These are phyloP conservation scores for Apteryx owenii DNA, from an alignment of 2,113 vertebrate species.

Conservation along the genomic window DNA sequence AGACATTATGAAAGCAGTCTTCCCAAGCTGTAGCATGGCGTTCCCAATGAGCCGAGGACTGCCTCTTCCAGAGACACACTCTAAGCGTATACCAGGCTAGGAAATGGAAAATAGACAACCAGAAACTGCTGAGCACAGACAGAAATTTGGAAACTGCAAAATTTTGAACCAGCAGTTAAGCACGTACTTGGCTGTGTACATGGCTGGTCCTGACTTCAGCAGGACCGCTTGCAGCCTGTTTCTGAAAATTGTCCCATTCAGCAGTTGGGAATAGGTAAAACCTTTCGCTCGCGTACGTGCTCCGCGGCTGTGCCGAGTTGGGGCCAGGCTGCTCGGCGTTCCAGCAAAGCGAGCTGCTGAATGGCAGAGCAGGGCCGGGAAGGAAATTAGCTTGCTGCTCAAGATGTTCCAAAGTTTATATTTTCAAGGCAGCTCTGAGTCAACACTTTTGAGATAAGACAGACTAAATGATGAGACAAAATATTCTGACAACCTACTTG, in stretches of 20 bases:
- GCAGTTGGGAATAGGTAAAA: background rate
- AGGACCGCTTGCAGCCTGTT: background rate
- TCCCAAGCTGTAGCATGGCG: background rate
- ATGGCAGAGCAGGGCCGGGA: background rate
- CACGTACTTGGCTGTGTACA: rapidly evolving
- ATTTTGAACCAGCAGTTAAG: background rate
- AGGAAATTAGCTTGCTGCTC: background rate
- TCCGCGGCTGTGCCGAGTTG: background rate
- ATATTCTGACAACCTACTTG: conserved; percentile 12
- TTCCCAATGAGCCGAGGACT: background rate
- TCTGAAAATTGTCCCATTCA: background rate
- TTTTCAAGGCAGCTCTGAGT: conserved; percentile 30
- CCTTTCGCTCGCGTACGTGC: rapidly evolving
- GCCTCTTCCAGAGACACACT: background rate
- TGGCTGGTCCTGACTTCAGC: background rate
- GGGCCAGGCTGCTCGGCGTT: background rate
- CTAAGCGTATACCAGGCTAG: background rate
- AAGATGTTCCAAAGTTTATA: background rate
- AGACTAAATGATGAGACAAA: conserved; percentile 1
- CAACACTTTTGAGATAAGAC: conserved; percentile 13
- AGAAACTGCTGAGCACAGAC: background rate
- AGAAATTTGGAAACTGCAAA: background rate
- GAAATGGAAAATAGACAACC: background rate
- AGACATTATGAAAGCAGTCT: background rate
- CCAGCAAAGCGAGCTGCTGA: background rate